phyloP scores from a whole-genome alignment of 2,797 vertebrate species.

The Hypotaenidia okinawae region DNA sequence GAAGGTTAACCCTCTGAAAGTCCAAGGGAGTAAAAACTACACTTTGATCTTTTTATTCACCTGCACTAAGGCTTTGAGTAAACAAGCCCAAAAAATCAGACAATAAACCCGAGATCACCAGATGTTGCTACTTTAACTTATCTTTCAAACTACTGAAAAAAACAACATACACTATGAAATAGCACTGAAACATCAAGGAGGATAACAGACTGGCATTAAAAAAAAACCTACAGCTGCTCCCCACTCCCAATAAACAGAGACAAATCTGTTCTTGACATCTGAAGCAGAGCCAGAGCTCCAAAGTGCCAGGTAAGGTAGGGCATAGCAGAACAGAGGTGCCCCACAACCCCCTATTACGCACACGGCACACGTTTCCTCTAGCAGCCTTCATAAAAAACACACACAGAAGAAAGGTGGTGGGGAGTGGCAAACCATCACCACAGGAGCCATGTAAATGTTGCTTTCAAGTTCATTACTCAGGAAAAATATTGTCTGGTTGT shows the following conservation, averaged over 20 bases:
- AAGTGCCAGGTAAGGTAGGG: background rate
- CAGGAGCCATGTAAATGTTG: background rate
- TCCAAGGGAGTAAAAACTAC: background rate
- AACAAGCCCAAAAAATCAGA: background rate
- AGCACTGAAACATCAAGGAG: background rate
- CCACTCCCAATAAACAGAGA: background rate
- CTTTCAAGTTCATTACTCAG: background rate
- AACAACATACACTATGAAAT: background rate
- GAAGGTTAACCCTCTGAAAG: background rate
- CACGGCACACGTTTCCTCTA: background rate
- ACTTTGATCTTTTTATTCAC: background rate
- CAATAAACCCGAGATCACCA: background rate
- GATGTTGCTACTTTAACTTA: background rate
- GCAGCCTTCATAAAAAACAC: background rate
- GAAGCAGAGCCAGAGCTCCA: background rate
- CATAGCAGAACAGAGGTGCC: background rate
- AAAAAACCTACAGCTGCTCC: background rate
- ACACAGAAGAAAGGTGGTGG: background rate
- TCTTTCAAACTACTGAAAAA: background rate
- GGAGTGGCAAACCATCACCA: background rate
- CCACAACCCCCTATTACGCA: background rate
- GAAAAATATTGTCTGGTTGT: background rate
- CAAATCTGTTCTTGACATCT: background rate
- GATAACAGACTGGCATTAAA: background rate
- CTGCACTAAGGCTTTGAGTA: background rate